Evolutionary conservation across 2,113 vertebrate genomes (phyloP), one percentile per base, ranked within the genome.

Genomic region (Rhineura floridana): DNA sequence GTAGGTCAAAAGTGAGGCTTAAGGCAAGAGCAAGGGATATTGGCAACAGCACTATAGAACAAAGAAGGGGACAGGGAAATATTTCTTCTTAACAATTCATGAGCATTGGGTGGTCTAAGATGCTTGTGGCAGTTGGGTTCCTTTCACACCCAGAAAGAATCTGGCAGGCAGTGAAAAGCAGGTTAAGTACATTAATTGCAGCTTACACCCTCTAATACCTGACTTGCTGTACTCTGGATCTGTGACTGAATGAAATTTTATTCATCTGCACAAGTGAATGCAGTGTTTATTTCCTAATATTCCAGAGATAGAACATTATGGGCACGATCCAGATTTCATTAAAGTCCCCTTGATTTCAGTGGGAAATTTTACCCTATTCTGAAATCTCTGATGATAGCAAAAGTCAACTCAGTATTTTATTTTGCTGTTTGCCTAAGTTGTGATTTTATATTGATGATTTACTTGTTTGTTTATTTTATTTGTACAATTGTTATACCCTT

Each of bases 11-110:
- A 70, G 12, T 46, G 50, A 6, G 30, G 67, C 8, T 80, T n/a
- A 28, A 87, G 3, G 50, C 19, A 15, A 59, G 81, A 46, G 23
- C 33, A 62, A 59, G 89, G 33, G 62, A 6, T 87, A 19, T 59
- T 0, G 0, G 63, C 42, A 59, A 36, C 1, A 0, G 2, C 33
- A 70, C 21, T 13, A 1, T 28, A 21, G 15, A 15, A 0, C 75
- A 21, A 55, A 8, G 23, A 21, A n/a, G 82, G 12, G 59, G 23
- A 0, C 0, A 0, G 25, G n/a, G 33, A 44, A 50, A 44, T 42
- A 50, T 50, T 25, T 25, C 21, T 36, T 28, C 30, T 39, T 62
- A 19, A 62, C 62, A 63, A 75, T 65, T 76, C 80, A 72, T n/a
- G 65, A 1, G 17, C 19, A 7, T 50, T 62, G 10, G 11, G n/a